phyloP scores from a whole-genome alignment of 2,113 vertebrate species.

The Daboia siamensis region DNA sequence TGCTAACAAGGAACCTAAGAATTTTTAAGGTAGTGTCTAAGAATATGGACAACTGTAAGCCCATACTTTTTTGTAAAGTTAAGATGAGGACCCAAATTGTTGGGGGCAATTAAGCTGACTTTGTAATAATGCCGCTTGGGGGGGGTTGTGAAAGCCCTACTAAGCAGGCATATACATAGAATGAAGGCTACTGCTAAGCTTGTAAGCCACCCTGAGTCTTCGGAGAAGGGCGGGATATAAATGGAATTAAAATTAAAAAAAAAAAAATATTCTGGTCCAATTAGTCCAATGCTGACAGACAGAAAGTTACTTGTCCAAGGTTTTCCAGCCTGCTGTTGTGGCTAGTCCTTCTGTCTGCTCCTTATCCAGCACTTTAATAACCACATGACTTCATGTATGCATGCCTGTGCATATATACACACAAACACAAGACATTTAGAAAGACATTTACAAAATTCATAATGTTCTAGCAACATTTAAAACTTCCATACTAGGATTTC shows the following conservation, averaged over 20 bases:
- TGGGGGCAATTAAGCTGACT: too few species aligned
- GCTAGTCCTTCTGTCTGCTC: background rate
- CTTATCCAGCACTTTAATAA: background rate
- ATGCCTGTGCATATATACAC: background rate
- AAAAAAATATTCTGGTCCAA: too few species aligned
- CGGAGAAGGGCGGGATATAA: too few species aligned
- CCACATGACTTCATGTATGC: background rate
- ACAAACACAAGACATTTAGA: background rate
- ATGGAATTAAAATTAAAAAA: too few species aligned
- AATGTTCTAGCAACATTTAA: constrained; percentile 1
- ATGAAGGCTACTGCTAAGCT: too few species aligned
- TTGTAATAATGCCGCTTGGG: too few species aligned
- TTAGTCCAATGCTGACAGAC: background rate
- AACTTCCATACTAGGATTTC: constrained; percentile 1
- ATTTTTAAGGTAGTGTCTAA: background rate
- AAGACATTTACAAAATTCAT: background rate
- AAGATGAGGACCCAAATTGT: too few species aligned
- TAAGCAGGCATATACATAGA: too few species aligned
- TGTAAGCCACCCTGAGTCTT: too few species aligned
- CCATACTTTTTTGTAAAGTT: background rate
- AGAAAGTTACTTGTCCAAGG: background rate
- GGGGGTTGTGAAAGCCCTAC: too few species aligned
- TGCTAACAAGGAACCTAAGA: background rate
- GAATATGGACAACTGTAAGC: background rate
- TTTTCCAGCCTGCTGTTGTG: background rate